Evolutionary conservation across 2,797 vertebrate species (phyloP).

Genomic region (Philypnodon macrostomus): DNA sequence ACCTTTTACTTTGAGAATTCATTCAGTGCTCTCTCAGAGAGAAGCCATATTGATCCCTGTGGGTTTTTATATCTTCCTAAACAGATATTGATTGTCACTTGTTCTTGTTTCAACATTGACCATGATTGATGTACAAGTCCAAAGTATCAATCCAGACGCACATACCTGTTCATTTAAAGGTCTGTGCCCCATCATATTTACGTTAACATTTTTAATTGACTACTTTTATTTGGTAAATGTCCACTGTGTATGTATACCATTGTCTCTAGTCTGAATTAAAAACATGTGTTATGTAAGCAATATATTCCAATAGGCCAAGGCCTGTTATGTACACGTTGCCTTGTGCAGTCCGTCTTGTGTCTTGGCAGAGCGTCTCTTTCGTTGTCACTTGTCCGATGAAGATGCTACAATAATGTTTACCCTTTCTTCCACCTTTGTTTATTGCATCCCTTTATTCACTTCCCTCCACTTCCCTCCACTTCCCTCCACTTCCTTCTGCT

Average conservation of each 20-base stretch:
- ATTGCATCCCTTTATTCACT: conserved; percentile 65
- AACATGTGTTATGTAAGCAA: neutral
- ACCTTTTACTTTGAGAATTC: conserved; percentile 16
- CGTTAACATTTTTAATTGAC: no score
- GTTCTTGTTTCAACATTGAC: conserved; percentile 36
- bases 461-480: no score
- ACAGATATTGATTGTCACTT: conserved; percentile 34
- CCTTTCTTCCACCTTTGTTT: conserved; percentile 62
- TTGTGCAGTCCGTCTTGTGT: conserved; percentile 7
- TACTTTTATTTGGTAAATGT: no score
- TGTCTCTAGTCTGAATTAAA: neutral
- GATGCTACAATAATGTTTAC: conserved; percentile 61
- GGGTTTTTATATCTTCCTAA: conserved; percentile 30
- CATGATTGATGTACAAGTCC: conserved; percentile 25
- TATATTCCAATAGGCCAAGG: conserved; percentile 18
- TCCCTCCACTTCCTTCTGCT: conserved; percentile 69
- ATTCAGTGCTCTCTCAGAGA: conserved; percentile 7
- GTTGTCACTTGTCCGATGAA: conserved; percentile 32
- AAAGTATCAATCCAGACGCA: no score
- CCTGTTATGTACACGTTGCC: conserved; percentile 59
- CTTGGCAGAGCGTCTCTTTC: conserved; percentile 40
- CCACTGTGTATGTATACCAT: neutral
- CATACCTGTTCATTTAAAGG: neutral
- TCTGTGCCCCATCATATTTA: conserved; percentile 1
- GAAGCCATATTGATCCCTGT: conserved; percentile 29